Percentiles rank a stretch among this genome's conserved stretches.
Evolutionary conservation across 2,888 invertebrate species (phyloP).

Genomic region (Toxonevra muliebris): DNA sequence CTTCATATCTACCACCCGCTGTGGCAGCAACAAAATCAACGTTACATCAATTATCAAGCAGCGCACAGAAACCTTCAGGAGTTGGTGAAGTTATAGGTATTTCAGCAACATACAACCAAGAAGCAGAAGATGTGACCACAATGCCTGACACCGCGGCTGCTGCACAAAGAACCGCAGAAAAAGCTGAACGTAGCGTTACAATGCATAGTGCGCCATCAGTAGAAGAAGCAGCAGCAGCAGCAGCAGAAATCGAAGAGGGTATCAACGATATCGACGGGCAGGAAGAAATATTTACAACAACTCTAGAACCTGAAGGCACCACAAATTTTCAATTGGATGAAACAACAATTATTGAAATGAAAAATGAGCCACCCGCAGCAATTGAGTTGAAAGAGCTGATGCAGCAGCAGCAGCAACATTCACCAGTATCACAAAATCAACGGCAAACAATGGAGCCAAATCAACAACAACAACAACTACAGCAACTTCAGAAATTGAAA

Average conservation of each 20-base stretch:
- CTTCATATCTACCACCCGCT: no score
- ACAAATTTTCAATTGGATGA: conserved; percentile 39
- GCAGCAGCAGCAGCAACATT: conserved; percentile 26
- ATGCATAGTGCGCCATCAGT: background rate
- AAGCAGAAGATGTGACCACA: conserved; percentile 18
- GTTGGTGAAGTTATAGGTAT: no score
- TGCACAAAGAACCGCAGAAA: no score
- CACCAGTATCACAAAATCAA: conserved; percentile 19
- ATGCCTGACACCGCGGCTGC: background rate
- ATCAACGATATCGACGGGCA: conserved; percentile 27
- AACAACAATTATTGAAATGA: conserved; percentile 39
- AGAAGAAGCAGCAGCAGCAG: background rate
- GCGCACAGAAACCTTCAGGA: no score
- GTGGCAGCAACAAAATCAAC: no score
- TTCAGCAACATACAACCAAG: no score
- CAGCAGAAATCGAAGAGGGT: conserved; percentile 25
- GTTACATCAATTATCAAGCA: no score
- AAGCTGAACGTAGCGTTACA: no score
- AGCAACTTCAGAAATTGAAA: conserved; percentile 57
- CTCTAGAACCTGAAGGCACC: conserved; percentile 25
- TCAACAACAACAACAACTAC: conserved; percentile 45
- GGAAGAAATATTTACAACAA: conserved; percentile 24
- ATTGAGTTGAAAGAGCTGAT: conserved; percentile 20
- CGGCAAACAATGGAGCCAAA: conserved; percentile 37
- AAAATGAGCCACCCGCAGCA: conserved; percentile 13